Evolutionary conservation across 2,797 vertebrate species (phyloP).

Genomic region (Fistularia tabacaria): DNA sequence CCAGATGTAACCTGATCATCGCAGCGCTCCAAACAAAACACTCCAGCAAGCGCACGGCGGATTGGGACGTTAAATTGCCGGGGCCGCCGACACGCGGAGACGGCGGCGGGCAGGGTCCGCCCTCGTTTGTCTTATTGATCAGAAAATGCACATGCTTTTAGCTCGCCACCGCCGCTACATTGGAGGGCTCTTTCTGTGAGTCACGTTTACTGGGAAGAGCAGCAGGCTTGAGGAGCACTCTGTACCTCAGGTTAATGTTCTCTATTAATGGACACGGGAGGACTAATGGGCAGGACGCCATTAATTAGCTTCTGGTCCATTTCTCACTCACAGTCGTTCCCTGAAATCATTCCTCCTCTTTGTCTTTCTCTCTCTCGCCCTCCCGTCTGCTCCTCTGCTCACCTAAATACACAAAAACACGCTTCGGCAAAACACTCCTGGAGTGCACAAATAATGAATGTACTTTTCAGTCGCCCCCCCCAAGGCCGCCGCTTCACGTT

Average conservation of each 20-base stretch:
- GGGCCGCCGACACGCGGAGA: conserved; percentile 42
- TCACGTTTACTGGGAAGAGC: conserved; percentile 77
- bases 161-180: conserved; percentile 54
- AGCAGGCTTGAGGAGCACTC: conserved; percentile 73
- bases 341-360: conserved; percentile 58
- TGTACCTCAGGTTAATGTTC: conserved; percentile 83
- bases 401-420: conserved; percentile 53
- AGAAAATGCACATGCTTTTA: conserved; percentile 66
- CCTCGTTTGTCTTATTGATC: conserved; percentile 58
- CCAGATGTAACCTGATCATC: conserved; percentile 45
- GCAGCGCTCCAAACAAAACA: conserved; percentile 59
- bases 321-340: conserved; percentile 66
- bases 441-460: conserved; percentile 40
- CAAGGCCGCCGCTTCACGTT: conserved; percentile 27
- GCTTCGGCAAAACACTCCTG: conserved; percentile 24
- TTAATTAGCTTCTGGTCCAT: conserved; percentile 79
- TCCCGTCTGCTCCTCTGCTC: conserved; percentile 28
- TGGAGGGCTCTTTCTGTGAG: conserved; percentile 64
- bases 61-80: conserved; percentile 50
- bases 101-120: conserved; percentile 12
- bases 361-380: conserved; percentile 30
- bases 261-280: conserved; percentile 78
- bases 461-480: no score
- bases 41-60: conserved; percentile 39
- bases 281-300: conserved; percentile 74